Base-by-base conservation (phyloP, 2,888 invertebrate species). In the Caenorhabditis sp. region DNA sequence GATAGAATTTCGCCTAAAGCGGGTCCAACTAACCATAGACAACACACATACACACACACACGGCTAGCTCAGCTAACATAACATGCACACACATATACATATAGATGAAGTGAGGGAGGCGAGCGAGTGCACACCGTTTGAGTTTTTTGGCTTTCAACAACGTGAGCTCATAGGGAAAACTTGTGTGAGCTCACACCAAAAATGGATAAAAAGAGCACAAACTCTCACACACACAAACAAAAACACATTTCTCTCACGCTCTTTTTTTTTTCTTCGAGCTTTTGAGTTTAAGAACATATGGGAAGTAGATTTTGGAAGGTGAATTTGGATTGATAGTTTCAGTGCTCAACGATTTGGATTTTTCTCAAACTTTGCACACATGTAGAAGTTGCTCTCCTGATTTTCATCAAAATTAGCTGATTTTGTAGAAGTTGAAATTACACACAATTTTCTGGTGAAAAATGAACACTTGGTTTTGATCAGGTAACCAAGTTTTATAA, bases 211-310 rank as follows among this genome's bases (percentile, higher is more conserved):
- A 17, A 14, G 14, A 23, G 21, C 8, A 23, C 21, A 23, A 23
- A 10, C 25, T 56, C 26, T 4, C 26, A 26, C 23, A 56, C 17
- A 26, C 23, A 26, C 57, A n/a, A 2, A 27, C 21, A 21, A n/a
- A 7, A 54, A 23, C 23, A 23, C 23, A 21, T 36, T 58, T 58
- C 36, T 58, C 58, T 27, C n/a, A 58, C 36, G 27, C 7, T 17
- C n/a, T 3, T 31, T 31, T 58, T 25, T 8, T 17, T 17, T 10
- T 23, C 7, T 1, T 1, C 20, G 53, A 53, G 53, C 25, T 54
- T 54, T 54, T 54, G 54, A 20, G 14, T 54, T 14, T 21, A 54
- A 54, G 25, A 54, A 54, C 4, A 54, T 21, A 56, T 3, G 54
- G 54, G 54, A 26, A 26, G 23, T n/a, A n/a, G n/a, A n/a, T n/a